Percentiles rank a stretch among this genome's conserved stretches.
Conservation (phyloP, 2,888 invertebrate species). For the Pyrrhosoma nymphula region DNA sequence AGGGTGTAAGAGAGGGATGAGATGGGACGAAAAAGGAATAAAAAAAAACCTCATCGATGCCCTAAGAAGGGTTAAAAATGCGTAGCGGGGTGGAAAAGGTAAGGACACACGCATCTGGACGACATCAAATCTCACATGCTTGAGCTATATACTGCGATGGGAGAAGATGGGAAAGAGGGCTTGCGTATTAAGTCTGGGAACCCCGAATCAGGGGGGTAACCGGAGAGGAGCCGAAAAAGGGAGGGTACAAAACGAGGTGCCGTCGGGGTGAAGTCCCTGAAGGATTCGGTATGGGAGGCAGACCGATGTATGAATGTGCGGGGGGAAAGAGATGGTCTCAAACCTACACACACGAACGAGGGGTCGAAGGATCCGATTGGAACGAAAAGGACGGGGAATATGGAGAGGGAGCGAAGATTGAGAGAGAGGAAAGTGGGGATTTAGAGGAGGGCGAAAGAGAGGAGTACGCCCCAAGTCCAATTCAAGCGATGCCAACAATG, state of each 20-base stretch:
- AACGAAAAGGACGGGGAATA: neutral
- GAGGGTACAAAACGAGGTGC: neutral
- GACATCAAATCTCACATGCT: neutral
- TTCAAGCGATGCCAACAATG: neutral
- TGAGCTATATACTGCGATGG: neutral
- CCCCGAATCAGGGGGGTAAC: neutral
- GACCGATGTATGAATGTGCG: neutral
- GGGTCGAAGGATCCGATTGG: neutral
- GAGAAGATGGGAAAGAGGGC: neutral
- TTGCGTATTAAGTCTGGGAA: neutral
- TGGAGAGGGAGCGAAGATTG: neutral
- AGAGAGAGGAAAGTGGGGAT: neutral
- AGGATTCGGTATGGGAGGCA: neutral
- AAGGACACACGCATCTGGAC: neutral
- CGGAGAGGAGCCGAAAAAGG: neutral
- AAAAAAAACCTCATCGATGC: neutral
- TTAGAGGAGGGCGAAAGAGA: neutral
- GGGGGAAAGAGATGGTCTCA: neutral
- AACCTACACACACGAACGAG: neutral
- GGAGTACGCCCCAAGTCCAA: neutral
- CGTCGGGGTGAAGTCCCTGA: neutral
- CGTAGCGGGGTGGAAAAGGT: neutral
- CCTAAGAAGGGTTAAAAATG: neutral
- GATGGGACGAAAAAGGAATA: neutral
- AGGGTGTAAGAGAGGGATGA: neutral